Percentiles rank a stretch among this genome's conserved stretches.
Evolutionary conservation across 2,888 invertebrate genomes (phyloP).

Genomic region (Drosophila glabriapex): DNA sequence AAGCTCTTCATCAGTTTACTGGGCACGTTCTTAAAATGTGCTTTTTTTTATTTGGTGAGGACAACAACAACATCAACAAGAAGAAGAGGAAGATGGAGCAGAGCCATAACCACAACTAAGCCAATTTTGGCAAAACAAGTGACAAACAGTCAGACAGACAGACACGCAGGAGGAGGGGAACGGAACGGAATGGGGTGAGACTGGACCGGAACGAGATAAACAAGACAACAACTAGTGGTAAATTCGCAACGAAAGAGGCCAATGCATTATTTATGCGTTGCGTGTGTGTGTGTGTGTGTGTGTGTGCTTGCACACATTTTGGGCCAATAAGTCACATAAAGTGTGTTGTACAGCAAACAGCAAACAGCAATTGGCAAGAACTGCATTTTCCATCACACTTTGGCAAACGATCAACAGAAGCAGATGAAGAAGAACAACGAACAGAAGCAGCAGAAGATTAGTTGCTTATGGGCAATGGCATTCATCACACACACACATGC

Average conservation of each 20-base stretch:
- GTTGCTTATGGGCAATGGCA: conserved; percentile 55
- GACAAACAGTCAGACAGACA: conserved; percentile 65
- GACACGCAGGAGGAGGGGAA: conserved; percentile 27
- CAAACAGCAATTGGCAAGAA: conserved; percentile 70
- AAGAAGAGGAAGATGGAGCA: conserved; percentile 23
- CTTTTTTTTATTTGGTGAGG: conserved; percentile 43
- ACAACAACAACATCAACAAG: conserved; percentile 23
- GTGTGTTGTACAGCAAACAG: conserved; percentile 24
- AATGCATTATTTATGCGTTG: conserved; percentile 59
- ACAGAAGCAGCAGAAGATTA: conserved; percentile 19
- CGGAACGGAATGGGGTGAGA: conserved; percentile 39
- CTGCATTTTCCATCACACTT: conserved; percentile 66
- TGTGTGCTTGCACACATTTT: conserved; percentile 53
- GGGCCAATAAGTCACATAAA: conserved; percentile 75
- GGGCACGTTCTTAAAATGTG: conserved; percentile 74
- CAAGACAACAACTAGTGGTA: conserved; percentile 54
- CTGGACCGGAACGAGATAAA: conserved; percentile 53
- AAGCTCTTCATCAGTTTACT: conserved; percentile 66
- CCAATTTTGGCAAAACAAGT: conserved; percentile 78
- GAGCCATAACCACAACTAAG: conserved; percentile 64
- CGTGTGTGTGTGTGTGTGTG: conserved; percentile 16
- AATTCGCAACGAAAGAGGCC: conserved; percentile 43
- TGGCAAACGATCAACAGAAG: conserved; percentile 65
- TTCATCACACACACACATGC: conserved; percentile 39
- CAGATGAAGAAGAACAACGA: conserved; percentile 17